Evolutionary conservation across 1,140 invertebrate genomes (phyloP).

Genomic region (Drosophila nebulosa): DNA sequence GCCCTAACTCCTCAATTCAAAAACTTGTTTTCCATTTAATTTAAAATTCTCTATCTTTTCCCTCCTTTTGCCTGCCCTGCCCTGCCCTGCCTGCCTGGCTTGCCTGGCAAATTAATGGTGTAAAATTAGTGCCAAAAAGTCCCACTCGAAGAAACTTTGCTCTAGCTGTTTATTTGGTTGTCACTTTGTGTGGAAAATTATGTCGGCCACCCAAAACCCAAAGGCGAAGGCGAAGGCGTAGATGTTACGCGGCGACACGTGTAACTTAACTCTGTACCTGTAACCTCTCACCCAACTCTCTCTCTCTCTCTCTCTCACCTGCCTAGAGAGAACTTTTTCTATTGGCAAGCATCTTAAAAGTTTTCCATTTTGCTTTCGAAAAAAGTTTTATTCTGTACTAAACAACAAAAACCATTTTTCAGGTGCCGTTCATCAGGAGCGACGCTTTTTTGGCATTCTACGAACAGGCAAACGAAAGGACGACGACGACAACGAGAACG

Average conservation of each 20-base stretch:
- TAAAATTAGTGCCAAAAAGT: conserved; percentile 65
- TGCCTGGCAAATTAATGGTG: conserved; percentile 70
- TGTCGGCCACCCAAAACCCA: conserved; percentile 47
- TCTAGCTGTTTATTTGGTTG: conserved; percentile 67
- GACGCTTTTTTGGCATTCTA: conserved; percentile 67
- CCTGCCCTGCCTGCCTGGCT: conserved; percentile 2
- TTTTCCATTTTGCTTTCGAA: conserved; percentile 34
- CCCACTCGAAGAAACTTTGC: conserved; percentile 31
- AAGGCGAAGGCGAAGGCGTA: no score
- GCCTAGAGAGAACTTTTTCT: conserved; percentile 25
- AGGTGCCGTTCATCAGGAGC: conserved; percentile 47
- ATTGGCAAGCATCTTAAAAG: conserved; percentile 39
- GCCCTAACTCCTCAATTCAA: conserved; percentile 57
- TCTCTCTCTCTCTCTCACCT: not conserved
- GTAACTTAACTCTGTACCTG: conserved; percentile 31
- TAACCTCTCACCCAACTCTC: conserved; percentile 3
- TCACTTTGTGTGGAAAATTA: conserved; percentile 69
- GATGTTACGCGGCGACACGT: conserved; percentile 49
- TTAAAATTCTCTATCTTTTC: conserved; percentile 65
- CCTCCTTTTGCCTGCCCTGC: not conserved
- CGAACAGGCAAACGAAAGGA: conserved; percentile 58
- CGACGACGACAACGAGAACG: conserved; percentile 7
- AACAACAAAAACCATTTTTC: conserved; percentile 21
- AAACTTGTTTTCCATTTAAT: conserved; percentile 80
- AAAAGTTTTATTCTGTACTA: not conserved